Evolutionary conservation across 1,140 invertebrate species (phyloP), one percentile per base, ranked within the genome.

Genomic region (Amyelois transitella): DNA sequence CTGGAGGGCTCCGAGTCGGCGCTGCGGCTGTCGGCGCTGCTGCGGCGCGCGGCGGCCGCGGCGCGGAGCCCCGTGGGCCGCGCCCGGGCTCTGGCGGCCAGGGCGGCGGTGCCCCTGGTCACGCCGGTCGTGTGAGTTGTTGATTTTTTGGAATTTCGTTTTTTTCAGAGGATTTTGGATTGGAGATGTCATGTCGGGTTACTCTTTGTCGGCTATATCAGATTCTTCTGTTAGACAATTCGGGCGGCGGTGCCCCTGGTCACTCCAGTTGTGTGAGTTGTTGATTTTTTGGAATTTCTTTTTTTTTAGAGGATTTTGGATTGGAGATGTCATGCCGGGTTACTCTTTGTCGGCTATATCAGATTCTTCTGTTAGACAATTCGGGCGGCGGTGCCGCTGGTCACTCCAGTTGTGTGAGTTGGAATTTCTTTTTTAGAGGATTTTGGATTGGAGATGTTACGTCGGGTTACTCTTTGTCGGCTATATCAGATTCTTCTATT

Each of bases 1-100:
- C 78, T 91, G 6, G 94, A 96, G 65, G 91, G 90, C 14, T 88
- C 88, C 19, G 19, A 22, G 20, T 54, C 45, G 24, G 24, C 22
- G 32, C 62, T 74, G 17, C 64, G 88, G 86, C 51, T 89, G 51
- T 54, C 60, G 8, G 58, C 69, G 14, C 88, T 82, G 63, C 59
- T 81, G 8, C 78, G 80, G 12, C 70, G 64, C 22, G 71, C 89
- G 49, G 47, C 72, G 22, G 51, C 55, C 3, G 84, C 80, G 58
- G 75, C 79, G 1, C 62, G 69, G 38, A 80, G 75, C 51, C 55
- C 67, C 18, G 73, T 79, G 38, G 61, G 81, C 32, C 69, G 76
- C 59, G 78, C 78, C 8, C 65, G 89, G 18, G 65, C 72, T 21
- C 68, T 88, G 32, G 86, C 88, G 2, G 88, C 88, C 7, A 69